Evolutionary conservation across 2,113 vertebrate genomes (phyloP).

Genomic region (Bufo gargarizans): DNA sequence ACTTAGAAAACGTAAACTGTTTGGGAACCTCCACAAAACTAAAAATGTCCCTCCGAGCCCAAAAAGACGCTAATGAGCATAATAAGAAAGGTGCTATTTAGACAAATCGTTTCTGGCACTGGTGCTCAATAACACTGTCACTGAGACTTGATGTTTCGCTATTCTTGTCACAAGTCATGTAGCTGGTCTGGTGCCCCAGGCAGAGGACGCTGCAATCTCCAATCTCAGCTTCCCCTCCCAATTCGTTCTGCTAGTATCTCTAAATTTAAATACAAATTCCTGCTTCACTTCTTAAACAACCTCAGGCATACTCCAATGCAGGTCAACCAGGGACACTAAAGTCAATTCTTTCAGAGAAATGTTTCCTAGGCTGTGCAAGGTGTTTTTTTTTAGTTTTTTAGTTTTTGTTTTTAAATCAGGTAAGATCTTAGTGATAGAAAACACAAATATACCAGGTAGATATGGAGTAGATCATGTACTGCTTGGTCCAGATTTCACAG

Average conservation of each 20-base stretch:
- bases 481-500: neutral
- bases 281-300: slow-evolving; percentile 40
- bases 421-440: neutral
- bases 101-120: slow-evolving; percentile 31
- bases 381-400: neutral
- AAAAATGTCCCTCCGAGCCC: neutral
- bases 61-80: slow-evolving; percentile 1
- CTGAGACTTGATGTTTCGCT: slow-evolving; percentile 29
- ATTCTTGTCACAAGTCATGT: slow-evolving; percentile 44
- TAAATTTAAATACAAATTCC: slow-evolving; percentile 37
- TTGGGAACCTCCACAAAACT: neutral
- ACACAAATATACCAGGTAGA: neutral
- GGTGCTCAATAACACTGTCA: slow-evolving; percentile 49
- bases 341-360: neutral
- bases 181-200: slow-evolving; percentile 27
- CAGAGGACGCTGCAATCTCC: slow-evolving; percentile 34
- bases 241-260: slow-evolving; percentile 36
- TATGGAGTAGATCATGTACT: neutral
- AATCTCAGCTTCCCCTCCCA: slow-evolving; percentile 14
- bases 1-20: neutral
- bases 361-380: neutral
- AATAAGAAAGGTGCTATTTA: slow-evolving; percentile 38
- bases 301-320: slow-evolving; percentile 21
- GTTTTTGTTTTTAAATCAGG: neutral
- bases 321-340: slow-evolving; percentile 40